Evolutionary conservation across 2,113 vertebrate species (phyloP).

Genomic region (Pomatorhinus ruficollis): DNA sequence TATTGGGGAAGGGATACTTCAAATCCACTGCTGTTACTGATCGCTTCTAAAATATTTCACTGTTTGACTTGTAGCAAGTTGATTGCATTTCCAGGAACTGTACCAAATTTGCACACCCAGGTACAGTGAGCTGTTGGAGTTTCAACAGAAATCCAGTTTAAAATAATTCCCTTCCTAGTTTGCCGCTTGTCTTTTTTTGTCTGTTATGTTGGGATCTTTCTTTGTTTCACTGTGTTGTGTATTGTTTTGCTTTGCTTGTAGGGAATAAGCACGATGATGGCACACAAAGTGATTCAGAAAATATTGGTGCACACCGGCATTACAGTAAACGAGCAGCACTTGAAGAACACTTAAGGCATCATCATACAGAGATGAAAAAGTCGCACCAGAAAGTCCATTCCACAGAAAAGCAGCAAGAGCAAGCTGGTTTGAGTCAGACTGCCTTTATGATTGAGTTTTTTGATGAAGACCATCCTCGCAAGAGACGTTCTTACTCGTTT

Average conservation of each 20-base stretch:
- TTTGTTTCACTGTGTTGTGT: background rate
- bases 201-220: background rate
- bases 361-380: slow-evolving; percentile 76
- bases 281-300: slow-evolving; percentile 97
- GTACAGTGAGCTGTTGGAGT: slow-evolving; percentile 28
- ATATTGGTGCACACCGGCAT: slow-evolving; percentile 85
- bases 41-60: background rate
- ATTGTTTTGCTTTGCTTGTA: slow-evolving; percentile 62
- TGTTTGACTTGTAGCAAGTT: slow-evolving; percentile 39
- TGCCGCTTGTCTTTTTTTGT: background rate
- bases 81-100: slow-evolving; percentile 17
- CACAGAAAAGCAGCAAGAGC: slow-evolving; percentile 75
- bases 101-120: slow-evolving; percentile 31
- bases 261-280: slow-evolving; percentile 98
- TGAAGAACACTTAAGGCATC: slow-evolving; percentile 87
- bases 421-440: slow-evolving; percentile 77
- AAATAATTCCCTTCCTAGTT: slow-evolving; percentile 1
- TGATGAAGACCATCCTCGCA: slow-evolving; percentile 90
- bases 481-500: slow-evolving; percentile 92
- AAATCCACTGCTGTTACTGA: background rate
- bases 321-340: slow-evolving; percentile 83
- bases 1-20: background rate
- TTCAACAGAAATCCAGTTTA: background rate
- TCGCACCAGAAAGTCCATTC: slow-evolving; percentile 69
- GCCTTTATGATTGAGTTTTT: slow-evolving; percentile 95